Conservation (phyloP, 2,797 vertebrate genomes). For the Taeniopygia guttata region DNA sequence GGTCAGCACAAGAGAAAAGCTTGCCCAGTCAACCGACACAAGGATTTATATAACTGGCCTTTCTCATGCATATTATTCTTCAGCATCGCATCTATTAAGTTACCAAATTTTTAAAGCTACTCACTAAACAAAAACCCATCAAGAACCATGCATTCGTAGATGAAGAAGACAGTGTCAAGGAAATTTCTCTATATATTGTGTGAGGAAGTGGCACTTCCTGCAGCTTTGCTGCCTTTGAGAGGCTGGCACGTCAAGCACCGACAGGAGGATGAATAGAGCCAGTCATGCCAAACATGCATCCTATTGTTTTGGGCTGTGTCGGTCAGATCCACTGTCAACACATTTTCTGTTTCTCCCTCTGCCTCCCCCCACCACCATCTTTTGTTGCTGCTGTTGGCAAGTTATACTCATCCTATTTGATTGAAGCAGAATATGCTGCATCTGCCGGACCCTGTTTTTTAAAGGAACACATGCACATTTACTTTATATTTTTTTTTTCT, state of each 20-base stretch:
- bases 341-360: conserved; percentile 24
- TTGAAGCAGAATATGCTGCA: neutral
- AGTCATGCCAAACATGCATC: conserved; percentile 54
- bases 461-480: neutral
- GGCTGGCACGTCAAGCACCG: neutral
- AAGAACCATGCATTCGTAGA: neutral
- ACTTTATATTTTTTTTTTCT: neutral
- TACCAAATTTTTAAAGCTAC: neutral
- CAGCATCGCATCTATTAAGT: neutral
- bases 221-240: conserved; percentile 12
- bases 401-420: neutral
- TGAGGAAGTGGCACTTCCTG: conserved; percentile 35
- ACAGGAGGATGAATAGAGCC: conserved; percentile 60
- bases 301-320: conserved; percentile 37
- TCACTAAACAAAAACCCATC: neutral
- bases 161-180: neutral
- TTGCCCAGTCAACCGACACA: neutral
- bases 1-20: neutral
- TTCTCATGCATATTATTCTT: neutral
- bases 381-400: conserved; percentile 43
- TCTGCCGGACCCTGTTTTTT: neutral
- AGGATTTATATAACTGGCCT: neutral
- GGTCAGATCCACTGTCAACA: conserved; percentile 48
- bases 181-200: neutral
- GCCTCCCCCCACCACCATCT: neutral